phyloP scores from a whole-genome alignment of 2,888 invertebrate species.

The Pachycephus smyrnensis region DNA sequence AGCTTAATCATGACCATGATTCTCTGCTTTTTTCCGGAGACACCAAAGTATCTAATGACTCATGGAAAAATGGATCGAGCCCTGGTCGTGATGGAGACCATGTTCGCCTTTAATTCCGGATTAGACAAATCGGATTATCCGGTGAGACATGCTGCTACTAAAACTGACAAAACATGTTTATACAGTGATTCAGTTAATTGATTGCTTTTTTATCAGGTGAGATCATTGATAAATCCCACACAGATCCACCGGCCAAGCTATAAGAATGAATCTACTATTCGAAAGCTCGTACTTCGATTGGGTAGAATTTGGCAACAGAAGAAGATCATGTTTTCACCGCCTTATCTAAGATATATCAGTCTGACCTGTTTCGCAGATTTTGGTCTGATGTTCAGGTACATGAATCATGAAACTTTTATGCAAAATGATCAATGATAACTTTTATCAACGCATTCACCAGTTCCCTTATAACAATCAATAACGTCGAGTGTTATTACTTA shows the following conservation, averaged over 20 bases:
- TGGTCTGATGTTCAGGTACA: conserved; percentile 73
- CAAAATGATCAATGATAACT: not conserved
- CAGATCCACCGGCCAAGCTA: conserved; percentile 12
- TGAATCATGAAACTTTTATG: conserved; percentile 12
- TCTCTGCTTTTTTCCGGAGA: conserved; percentile 81
- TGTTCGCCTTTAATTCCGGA: conserved; percentile 71
- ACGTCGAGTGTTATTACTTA: no score
- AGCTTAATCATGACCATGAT: conserved; percentile 75
- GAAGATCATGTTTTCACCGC: conserved; percentile 68
- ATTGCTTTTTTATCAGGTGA: conserved; percentile 1
- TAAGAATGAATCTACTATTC: not conserved
- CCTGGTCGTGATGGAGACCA: conserved; percentile 69
- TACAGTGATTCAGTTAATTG: not conserved
- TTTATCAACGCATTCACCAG: not conserved
- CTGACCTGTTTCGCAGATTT: conserved; percentile 73
- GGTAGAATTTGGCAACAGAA: conserved; percentile 33
- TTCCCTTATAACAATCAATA: not conserved
- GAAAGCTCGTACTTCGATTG: conserved; percentile 19
- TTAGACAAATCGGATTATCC: conserved; percentile 67
- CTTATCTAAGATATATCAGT: conserved; percentile 70
- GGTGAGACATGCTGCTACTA: conserved; percentile 57
- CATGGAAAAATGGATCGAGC: conserved; percentile 70
- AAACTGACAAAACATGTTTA: not conserved
- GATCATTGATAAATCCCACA: conserved; percentile 7
- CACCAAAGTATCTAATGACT: conserved; percentile 79